Conservation (phyloP, 2,113 vertebrate species). For the Loxodonta africana region DNA sequence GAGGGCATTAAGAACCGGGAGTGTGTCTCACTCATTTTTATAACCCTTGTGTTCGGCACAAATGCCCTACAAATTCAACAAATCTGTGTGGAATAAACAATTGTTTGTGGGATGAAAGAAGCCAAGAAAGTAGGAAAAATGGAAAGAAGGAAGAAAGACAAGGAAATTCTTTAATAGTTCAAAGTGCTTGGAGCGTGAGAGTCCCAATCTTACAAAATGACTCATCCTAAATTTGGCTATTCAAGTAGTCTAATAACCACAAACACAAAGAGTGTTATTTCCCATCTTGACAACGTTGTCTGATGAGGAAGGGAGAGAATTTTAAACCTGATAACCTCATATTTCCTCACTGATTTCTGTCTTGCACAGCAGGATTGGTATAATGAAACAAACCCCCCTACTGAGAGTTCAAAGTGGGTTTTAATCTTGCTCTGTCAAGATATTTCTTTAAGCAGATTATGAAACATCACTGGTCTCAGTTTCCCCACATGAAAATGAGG, state of each 20-base stretch:
- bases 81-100: not conserved
- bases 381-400: not conserved
- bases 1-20: not conserved
- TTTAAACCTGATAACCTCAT: not conserved
- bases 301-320: not conserved
- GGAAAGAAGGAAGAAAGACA: not conserved
- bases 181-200: not conserved
- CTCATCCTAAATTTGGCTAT: not conserved
- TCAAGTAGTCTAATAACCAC: not conserved
- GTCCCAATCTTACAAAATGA: not conserved
- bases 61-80: not conserved
- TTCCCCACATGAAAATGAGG: conserved; percentile 11
- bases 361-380: not conserved
- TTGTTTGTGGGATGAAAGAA: not conserved
- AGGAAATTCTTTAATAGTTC: not conserved
- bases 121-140: not conserved
- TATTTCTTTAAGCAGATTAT: not conserved
- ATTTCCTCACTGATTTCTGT: not conserved
- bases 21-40: not conserved
- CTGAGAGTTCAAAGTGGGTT: not conserved
- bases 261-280: not conserved
- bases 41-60: not conserved
- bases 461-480: not conserved
- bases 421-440: not conserved
- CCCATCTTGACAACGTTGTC: not conserved